These are phyloP conservation scores for Gymnoscopelus microlampas DNA, from an alignment of 2,797 vertebrate genomes.

Conservation along the genomic window DNA sequence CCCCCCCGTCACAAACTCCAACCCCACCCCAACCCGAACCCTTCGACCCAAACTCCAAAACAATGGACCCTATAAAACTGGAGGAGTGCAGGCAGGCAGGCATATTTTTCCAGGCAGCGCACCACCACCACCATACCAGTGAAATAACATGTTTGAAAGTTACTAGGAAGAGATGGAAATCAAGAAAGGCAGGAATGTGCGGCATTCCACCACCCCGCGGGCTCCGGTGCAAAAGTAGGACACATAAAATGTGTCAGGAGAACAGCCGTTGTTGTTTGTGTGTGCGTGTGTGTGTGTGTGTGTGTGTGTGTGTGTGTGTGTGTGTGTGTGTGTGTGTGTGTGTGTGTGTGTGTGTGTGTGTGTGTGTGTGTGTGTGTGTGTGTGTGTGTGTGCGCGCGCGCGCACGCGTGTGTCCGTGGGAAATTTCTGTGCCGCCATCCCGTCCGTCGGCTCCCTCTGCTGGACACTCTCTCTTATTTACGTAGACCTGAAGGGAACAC, in stretches of 20 bases:
- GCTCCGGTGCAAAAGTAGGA: conserved; percentile 37
- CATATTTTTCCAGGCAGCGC: conserved; percentile 49
- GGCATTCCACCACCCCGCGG: conserved; percentile 34
- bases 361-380: background rate
- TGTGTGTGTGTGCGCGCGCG: background rate
- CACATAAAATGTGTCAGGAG: conserved; percentile 12
- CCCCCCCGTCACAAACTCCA: conserved; percentile 1
- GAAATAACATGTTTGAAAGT: conserved; percentile 64
- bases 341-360: background rate
- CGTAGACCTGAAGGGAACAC: conserved; percentile 80
- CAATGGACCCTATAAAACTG: conserved; percentile 53
- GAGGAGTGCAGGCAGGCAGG: conserved; percentile 40
- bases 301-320: background rate
- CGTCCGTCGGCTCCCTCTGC: conserved; percentile 18
- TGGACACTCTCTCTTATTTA: conserved; percentile 73
- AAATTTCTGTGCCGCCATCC: conserved; percentile 58
- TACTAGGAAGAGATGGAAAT: conserved; percentile 39
- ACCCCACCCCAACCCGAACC: conserved; percentile 22
- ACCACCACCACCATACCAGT: conserved; percentile 32
- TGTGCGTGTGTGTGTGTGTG: conserved; percentile 9
- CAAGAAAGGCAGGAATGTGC: conserved; percentile 54
- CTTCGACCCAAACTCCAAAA: conserved; percentile 39
- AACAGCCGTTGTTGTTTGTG: conserved; percentile 58
- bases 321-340: background rate
- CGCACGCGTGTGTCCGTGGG: conserved; percentile 12